Evolutionary conservation across 2,113 vertebrate genomes (phyloP), one percentile per base, ranked within the genome.

Genomic region (Boleophthalmus pectinirostris): DNA sequence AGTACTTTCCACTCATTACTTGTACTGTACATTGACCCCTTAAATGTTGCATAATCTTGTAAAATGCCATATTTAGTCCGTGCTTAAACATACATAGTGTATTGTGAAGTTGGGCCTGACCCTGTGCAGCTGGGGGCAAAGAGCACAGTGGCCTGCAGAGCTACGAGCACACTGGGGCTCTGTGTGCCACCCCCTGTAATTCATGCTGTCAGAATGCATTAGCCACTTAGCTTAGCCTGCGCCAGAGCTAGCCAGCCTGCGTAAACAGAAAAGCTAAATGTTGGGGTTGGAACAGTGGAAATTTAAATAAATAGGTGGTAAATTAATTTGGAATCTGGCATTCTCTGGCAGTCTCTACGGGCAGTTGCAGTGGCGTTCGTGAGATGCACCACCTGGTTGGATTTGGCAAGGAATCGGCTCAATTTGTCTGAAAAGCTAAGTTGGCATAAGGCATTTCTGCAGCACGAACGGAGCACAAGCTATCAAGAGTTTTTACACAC

Each of bases 311-410:
- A 65, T 13, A 18, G 47, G 49, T 0, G 24, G 75, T 72, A 73
- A 85, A 80, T 80, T 74, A 53, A 80, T 80, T 80, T 79, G 0
- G 23, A 72, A 47, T 21, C 61, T 80, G 75, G 74, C 78, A 77
- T 74, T 68, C 16, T 69, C 60, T 24, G 75, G 75, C 79, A 80
- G 73, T 69, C 12, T 68, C 58, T 24, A 23, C 35, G 45, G 35
- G 66, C 49, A 75, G 74, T 73, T 38, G 51, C 72, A 45, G 47
- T n/a, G 47, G 64, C 73, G 73, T 72, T 82, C n/a, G 73, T 49
- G 79, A 79, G 79, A 57, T 73, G 57, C 60, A 68, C 84, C 82
- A 88, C 84, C 85, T 89, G 84, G 68, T 75, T 82, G 54, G 75
- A 80, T 80, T 90, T 88, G 86, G 84, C 81, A 70, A 51, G 53